Conservation (phyloP, 2,797 vertebrate species). For the Pterois miles region DNA sequence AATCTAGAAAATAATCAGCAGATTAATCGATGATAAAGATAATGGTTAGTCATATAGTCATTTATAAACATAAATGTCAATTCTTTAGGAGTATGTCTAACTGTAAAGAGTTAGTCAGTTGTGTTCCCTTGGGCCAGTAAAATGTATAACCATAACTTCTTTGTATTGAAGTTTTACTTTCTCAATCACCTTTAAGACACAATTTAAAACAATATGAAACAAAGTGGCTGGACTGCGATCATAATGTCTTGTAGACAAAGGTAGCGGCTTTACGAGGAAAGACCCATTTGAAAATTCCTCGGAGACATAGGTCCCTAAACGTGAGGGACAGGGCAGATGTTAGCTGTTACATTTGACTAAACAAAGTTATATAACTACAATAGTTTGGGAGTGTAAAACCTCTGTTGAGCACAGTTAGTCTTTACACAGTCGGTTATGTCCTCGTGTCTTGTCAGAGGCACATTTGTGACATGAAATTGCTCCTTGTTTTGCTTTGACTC, state of each 20-base stretch:
- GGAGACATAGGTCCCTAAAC: not conserved
- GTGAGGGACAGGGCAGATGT: not conserved
- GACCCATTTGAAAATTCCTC: not conserved
- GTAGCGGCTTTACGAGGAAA: not conserved
- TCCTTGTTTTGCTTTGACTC: slow-evolving; percentile 4
- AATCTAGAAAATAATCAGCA: no score
- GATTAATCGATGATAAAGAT: no score
- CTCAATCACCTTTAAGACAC: not conserved
- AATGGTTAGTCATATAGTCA: not conserved
- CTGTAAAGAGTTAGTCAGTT: not conserved
- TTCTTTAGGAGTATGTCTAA: not conserved
- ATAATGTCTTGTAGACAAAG: not conserved
- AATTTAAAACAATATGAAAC: not conserved
- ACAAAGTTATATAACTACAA: slow-evolving; percentile 12
- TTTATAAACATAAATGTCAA: not conserved
- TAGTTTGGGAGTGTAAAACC: not conserved
- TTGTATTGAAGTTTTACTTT: not conserved
- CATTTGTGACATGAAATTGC: slow-evolving; percentile 2
- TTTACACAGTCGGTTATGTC: not conserved
- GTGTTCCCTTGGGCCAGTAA: not conserved
- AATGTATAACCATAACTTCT: not conserved
- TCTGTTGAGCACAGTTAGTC: not conserved
- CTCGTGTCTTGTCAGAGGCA: not conserved
- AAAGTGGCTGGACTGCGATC: not conserved
- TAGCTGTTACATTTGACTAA: not conserved